Conservation (phyloP, 2,797 vertebrate genomes). For the Philypnodon macrostomus region DNA sequence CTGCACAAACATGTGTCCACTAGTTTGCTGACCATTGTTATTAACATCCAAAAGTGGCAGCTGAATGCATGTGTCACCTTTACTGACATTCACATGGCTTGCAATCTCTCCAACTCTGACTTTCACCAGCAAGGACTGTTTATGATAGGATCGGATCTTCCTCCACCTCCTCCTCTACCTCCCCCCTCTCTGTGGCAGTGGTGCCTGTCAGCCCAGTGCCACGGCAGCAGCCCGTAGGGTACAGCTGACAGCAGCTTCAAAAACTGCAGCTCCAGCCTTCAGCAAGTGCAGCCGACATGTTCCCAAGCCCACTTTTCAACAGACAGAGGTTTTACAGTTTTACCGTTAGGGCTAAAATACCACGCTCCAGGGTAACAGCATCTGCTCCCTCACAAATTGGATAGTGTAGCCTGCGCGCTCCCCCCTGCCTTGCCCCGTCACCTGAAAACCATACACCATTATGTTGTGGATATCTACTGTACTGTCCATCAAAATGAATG, state of each 20-base stretch:
- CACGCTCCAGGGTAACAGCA: constrained; percentile 74
- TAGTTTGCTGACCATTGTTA: constrained; percentile 35
- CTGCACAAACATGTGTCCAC: constrained; percentile 42
- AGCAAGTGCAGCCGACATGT: constrained; percentile 67
- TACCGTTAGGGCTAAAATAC: constrained; percentile 76
- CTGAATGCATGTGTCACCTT: constrained; percentile 46
- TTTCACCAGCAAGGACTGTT: constrained; percentile 49
- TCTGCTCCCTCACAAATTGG: constrained; percentile 77
- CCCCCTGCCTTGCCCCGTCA: constrained; percentile 29
- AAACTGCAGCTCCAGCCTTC: constrained; percentile 65
- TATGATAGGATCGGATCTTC: constrained; percentile 29
- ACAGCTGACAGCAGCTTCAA: constrained; percentile 64
- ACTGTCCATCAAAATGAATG: constrained; percentile 33
- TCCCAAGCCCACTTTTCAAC: constrained; percentile 68
- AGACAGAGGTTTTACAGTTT: constrained; percentile 80
- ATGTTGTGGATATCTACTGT: constrained; percentile 28
- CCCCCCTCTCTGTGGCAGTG: constrained; percentile 41
- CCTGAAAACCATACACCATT: constrained; percentile 29
- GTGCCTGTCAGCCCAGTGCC: constrained; percentile 57
- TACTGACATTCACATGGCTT: constrained; percentile 56
- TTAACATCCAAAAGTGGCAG: constrained; percentile 39
- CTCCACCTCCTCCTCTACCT: constrained; percentile 8
- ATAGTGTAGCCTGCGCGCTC: constrained; percentile 40
- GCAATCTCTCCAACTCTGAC: constrained; percentile 46
- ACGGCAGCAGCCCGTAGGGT: constrained; percentile 60